Evolutionary conservation across 2,888 invertebrate species (phyloP).

Genomic region (Noctua comes): DNA sequence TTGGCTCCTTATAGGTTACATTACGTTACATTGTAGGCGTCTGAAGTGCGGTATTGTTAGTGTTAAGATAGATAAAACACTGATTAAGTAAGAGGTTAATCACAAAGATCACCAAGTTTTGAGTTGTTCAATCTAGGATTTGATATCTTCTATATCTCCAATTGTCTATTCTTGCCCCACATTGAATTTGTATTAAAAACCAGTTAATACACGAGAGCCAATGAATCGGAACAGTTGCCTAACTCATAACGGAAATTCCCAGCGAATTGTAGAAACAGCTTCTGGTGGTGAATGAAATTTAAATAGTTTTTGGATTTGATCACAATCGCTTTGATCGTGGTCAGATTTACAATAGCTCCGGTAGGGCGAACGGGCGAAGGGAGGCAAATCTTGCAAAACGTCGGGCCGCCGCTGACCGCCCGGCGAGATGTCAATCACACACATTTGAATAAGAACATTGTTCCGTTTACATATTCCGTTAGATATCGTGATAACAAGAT

Average conservation of each 20-base stretch:
- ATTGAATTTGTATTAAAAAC: constrained; percentile 47
- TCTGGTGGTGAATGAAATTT: constrained; percentile 79
- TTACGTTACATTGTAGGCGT: background rate
- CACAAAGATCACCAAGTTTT: background rate
- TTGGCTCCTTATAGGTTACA: background rate
- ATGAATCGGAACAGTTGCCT: constrained; percentile 64
- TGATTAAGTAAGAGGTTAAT: background rate
- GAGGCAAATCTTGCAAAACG: constrained; percentile 73
- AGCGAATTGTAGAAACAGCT: constrained; percentile 75
- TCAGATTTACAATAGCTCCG: constrained; percentile 83
- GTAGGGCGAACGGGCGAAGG: constrained; percentile 70
- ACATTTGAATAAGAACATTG: constrained; percentile 88
- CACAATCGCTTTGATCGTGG: constrained; percentile 85
- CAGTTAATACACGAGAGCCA: constrained; percentile 53
- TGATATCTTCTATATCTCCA: background rate
- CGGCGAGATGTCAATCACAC: constrained; percentile 88
- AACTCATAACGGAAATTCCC: constrained; percentile 82
- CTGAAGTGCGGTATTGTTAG: background rate
- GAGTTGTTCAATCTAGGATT: background rate
- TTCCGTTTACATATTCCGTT: constrained; percentile 84
- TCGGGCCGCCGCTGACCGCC: constrained; percentile 81
- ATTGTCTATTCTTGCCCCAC: constrained; percentile 18
- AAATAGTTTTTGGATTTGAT: constrained; percentile 84
- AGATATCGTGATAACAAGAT: constrained; percentile 86
- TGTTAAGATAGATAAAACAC: background rate